Base-by-base conservation (phyloP, 2,797 vertebrate species). In the Limosa lapponica region DNA sequence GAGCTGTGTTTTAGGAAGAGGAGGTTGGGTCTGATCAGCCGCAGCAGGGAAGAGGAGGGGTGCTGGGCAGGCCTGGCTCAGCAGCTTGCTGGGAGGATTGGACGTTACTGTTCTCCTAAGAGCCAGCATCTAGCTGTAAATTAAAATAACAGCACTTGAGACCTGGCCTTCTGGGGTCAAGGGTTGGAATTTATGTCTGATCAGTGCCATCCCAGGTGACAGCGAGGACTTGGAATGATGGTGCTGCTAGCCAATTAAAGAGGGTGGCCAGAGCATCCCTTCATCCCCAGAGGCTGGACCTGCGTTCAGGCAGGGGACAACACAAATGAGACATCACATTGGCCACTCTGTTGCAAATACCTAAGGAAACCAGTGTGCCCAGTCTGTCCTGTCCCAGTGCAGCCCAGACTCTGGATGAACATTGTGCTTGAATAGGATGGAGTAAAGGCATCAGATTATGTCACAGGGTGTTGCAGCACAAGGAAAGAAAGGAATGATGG, bases 331-430 rank as follows among this genome's bases (percentile, higher is more conserved):
- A 55, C 72, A 25, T 73, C n/a, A 4, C 58, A 4, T 62, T 62
- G 85, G 67, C 69, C 44, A 5, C 36, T 41, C 34, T 43, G 18
- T 81, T 86, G 75, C 44, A 86, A 69, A 55, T 37, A 41, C 46
- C 36, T 55, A 10, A 54, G 55, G 72, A 67, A 90, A 92, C 72
- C 88, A 57, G 88, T 67, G 88, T 83, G 75, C 82, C 92, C 75
- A 67, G 88, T 93, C 69, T 44, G 65, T 59, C 72, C 88, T 78
- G 90, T 55, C 67, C 71, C 57, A 51, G 16, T 83, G 90, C 55
- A 48, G 32, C 74, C 25, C 2, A 62, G 32, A 48, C 58, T 89
- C 44, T 49, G 57, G 48, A 12, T 91, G 82, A 88, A 58, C 82
- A 88, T 51, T 70, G 67, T 8, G 1, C 80, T 90, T 22, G 51